Base-by-base conservation (phyloP, 2,113 vertebrate species). In the Amia ocellicauda region DNA sequence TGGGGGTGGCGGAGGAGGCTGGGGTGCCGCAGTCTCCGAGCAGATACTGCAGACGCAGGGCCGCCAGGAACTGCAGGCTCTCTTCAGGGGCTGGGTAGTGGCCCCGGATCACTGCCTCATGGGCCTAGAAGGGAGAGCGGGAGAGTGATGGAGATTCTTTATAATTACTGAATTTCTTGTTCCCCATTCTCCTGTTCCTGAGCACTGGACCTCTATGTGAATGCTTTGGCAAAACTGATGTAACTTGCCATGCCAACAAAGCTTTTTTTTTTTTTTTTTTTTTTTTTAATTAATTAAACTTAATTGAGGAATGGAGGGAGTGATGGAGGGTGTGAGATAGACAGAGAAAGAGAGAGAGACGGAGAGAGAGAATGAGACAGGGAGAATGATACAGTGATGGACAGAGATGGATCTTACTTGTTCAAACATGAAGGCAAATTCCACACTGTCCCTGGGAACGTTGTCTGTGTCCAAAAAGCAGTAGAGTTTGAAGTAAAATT, bases 351-450 rank as follows among this genome's bases (percentile, higher is more conserved):
- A 13, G 29, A 11, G 24, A 62, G 3, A 49, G 50, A 4, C 4
- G 28, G 10, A 45, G 28, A 56, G 9, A 64, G 7, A 23, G 9
- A 10, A 54, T 11, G 7, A 23, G n/a, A 14, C 7, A 24, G 17
- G 52, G n/a, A n/a, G n/a, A 49, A 36, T 31, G 45, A 23, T 4
- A 49, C 16, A 27, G 22, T 8, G 45, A 45, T 31, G 7, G n/a
- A 41, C 10, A 22, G 57, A 41, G 4, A 41, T 3, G 14, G 5
- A 22, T 53, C 36, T 70, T 69, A 99, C 97, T 94, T 99, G 95
- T 43, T 98, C 96, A 73, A 98, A 98, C 93, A 98, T 98, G 80
- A 98, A 98, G 0, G 94, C 96, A 8, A 98, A 99, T 80, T 99
- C 97, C 82, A 99, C 94, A 0, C 96, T 95, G 74, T 98, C 95